Percentiles rank a stretch among this genome's conserved stretches.
These are phyloP conservation scores for Haliclystus octoradiatus DNA, from an alignment of 30 jellyfish, hydroid and myxozoan genomes.

Conservation along the genomic window DNA sequence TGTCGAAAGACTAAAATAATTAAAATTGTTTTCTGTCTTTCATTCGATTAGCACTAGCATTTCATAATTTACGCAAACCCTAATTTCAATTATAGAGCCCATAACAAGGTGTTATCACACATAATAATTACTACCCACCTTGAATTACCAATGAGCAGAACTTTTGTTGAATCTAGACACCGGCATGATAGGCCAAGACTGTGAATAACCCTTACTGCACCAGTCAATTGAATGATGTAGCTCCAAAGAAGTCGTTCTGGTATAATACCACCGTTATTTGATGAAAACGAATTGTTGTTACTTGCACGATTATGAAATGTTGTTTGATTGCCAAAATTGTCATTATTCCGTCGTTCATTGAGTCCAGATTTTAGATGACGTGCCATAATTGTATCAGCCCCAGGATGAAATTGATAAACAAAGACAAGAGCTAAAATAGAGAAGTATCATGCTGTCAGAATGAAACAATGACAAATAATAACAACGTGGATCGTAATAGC, in stretches of 20 bases:
- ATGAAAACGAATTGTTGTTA: too few species aligned
- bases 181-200: constrained; percentile 75
- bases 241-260: constrained; percentile 94
- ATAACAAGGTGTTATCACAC: too few species aligned
- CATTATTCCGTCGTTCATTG: constrained; percentile 26
- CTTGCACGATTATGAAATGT: constrained; percentile 34
- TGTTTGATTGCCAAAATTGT: constrained; percentile 10
- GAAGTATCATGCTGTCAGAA: too few species aligned
- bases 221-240: constrained; percentile 79
- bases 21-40: too few species aligned
- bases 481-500: too few species aligned
- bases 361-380: constrained; percentile 60
- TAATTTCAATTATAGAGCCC: too few species aligned
- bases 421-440: constrained; percentile 61
- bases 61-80: too few species aligned
- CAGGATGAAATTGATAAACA: constrained; percentile 69
- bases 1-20: too few species aligned
- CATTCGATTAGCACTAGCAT: too few species aligned
- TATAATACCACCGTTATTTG: too few species aligned
- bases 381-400: constrained; percentile 76
- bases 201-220: constrained; percentile 74
- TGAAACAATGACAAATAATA: too few species aligned
- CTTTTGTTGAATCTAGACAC: constrained; percentile 71
- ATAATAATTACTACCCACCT: too few species aligned
- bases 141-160: constrained; percentile 74